Percentiles rank a stretch among this genome's conserved stretches.
Evolutionary conservation across 1,140 invertebrate genomes (phyloP).

Genomic region (Leptinotarsa texana): DNA sequence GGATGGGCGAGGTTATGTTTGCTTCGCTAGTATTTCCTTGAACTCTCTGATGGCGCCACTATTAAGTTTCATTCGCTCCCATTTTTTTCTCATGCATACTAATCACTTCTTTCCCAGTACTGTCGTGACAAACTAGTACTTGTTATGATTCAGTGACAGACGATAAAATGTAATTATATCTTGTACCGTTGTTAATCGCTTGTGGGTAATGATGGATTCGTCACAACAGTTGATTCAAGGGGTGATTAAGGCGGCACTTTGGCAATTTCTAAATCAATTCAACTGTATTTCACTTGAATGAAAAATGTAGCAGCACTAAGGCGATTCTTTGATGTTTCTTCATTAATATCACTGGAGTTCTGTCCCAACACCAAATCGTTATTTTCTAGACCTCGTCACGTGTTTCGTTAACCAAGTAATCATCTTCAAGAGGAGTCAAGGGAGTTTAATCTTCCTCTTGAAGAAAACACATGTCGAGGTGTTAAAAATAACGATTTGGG

Average conservation of each 20-base stretch:
- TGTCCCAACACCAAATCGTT: too few relatives aligned
- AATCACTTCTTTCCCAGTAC: not conserved
- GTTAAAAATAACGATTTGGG: too few relatives aligned
- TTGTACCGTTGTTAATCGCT: not conserved
- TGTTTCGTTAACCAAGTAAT: too few relatives aligned
- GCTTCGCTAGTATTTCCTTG: constrained; percentile 23
- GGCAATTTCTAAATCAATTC: not conserved
- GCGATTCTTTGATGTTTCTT: too few relatives aligned
- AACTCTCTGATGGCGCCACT: constrained; percentile 29
- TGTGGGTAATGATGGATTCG: not conserved
- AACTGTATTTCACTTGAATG: too few relatives aligned
- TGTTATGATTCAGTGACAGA: constrained; percentile 8
- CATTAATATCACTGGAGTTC: too few relatives aligned
- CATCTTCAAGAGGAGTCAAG: too few relatives aligned
- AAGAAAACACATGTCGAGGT: too few relatives aligned
- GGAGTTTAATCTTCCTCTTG: too few relatives aligned
- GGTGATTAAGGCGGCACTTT: not conserved
- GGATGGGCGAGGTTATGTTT: constrained; percentile 28
- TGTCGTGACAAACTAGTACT: not conserved
- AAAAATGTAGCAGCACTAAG: too few relatives aligned
- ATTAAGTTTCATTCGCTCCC: constrained; percentile 19
- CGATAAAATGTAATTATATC: not conserved
- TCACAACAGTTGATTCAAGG: not conserved
- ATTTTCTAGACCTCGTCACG: too few relatives aligned
- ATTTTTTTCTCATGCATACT: constrained; percentile 12